Percentiles rank a stretch among this genome's conserved stretches.
These are phyloP conservation scores for Grammomys surdaster DNA, from an alignment of 2,113 vertebrate genomes.

Conservation along the genomic window DNA sequence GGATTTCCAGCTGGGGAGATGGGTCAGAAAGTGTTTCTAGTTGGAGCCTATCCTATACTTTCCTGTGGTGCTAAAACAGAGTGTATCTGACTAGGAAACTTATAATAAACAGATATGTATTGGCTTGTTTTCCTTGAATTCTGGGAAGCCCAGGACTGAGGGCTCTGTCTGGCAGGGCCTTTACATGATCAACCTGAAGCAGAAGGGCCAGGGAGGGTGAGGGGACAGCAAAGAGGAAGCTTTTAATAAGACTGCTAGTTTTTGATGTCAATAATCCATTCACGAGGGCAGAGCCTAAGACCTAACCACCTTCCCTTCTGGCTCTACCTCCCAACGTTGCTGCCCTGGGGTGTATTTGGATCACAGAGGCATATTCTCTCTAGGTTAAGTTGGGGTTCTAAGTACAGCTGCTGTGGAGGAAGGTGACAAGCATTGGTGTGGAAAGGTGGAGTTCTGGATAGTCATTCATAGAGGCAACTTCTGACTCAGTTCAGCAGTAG, in stretches of 20 bases:
- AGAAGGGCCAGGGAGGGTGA: not conserved
- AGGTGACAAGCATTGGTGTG: not conserved
- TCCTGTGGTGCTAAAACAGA: not conserved
- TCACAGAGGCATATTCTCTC: not conserved
- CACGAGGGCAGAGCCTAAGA: not conserved
- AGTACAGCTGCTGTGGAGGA: not conserved
- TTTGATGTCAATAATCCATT: not conserved
- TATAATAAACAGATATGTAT: not conserved
- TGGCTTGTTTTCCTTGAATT: not conserved
- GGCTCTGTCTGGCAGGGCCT: not conserved
- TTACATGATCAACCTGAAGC: not conserved
- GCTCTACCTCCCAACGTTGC: not conserved
- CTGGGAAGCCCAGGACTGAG: not conserved
- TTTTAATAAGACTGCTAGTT: not conserved
- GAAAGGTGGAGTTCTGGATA: not conserved
- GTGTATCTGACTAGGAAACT: not conserved
- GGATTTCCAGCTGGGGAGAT: not conserved
- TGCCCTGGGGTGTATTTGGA: not conserved
- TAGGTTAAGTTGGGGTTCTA: not conserved
- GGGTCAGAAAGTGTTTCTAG: not conserved
- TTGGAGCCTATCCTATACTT: not conserved
- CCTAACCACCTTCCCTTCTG: no score
- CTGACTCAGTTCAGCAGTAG: not conserved
- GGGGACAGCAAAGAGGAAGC: no score
- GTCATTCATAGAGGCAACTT: not conserved